Evolutionary conservation across 2,888 invertebrate species (phyloP), one percentile per base, ranked within the genome.

Genomic region (Dermolepida albohirtum): DNA sequence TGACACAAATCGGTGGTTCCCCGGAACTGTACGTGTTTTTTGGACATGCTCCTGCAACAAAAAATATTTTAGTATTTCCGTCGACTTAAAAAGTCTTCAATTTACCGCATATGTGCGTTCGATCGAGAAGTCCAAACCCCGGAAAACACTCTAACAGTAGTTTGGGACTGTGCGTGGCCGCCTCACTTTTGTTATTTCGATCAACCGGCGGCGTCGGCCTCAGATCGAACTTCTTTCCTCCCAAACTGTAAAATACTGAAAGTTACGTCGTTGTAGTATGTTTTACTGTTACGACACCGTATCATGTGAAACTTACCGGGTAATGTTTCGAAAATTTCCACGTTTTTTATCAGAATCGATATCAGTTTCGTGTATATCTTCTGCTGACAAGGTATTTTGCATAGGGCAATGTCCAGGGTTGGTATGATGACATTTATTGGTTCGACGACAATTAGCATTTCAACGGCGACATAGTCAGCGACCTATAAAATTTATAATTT

Each of bases 61-160:
- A 34, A 6, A 34, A 34, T n/a, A 34, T 41, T 2, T 47, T 55
- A 29, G 22, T 29, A 27, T 11, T 47, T 57, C 47, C 8, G 12
- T 29, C 5, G 16, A 39, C n/a, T 16, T 55, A 1, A 55, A 22
- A 22, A 10, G 11, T 39, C 6, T 50, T 12, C 17, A 29, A 73
- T 77, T 77, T 77, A 83, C 83, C 77, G 70, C 83, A 84, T 63
- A 83, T 69, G 55, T 80, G 79, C n/a, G 76, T 75, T 16, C 75
- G 76, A 34, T 76, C 76, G 62, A 78, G 76, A 14, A 83, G 74
- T 44, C 83, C 83, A 75, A 80, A 84, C 4, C 84, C 83, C 43
- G 78, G 76, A 10, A 76, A 78, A 71, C 84, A 84, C n/a, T 75
- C 72, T n/a, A 81, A 75, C 4, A 77, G 68, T 57, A 84, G 71